phyloP scores from a whole-genome alignment of 2,888 invertebrate genomes.

The Cabera pusaria region DNA sequence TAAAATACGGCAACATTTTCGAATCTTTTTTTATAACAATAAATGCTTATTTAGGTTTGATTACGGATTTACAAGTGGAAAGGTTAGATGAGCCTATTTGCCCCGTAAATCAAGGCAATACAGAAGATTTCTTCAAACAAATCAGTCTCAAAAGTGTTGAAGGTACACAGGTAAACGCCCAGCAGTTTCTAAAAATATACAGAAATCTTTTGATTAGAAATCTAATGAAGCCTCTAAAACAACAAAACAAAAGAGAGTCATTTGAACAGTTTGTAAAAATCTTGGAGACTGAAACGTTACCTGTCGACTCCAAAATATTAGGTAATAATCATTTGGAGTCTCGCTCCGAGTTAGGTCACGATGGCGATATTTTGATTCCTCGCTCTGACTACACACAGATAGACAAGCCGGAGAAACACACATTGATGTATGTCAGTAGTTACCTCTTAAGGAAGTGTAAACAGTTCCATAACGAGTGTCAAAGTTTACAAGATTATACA shows the following conservation, averaged over 20 bases:
- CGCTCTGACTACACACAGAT: conserved; percentile 3
- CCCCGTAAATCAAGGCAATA: conserved; percentile 2
- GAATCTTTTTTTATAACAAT: conserved; percentile 5
- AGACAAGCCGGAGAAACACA: conserved; percentile 7
- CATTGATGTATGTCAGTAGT: conserved; percentile 9
- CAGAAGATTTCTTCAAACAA: conserved; percentile 5
- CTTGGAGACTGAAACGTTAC: too few relatives aligned
- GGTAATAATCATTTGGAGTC: too few relatives aligned
- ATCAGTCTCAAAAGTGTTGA: conserved; percentile 3
- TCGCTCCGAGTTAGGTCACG: too few relatives aligned
- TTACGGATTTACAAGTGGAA: conserved; percentile 1
- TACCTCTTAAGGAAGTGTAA: conserved; percentile 14
- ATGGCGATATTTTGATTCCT: neutral
- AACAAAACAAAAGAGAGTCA: neutral
- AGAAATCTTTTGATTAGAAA: conserved; percentile 1
- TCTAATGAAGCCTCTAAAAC: conserved; percentile 1
- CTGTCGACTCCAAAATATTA: too few relatives aligned
- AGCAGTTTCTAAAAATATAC: conserved; percentile 8
- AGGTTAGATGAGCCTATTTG: neutral
- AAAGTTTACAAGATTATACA: conserved; percentile 2
- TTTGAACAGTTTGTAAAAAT: too few relatives aligned
- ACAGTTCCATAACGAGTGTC: conserved; percentile 6
- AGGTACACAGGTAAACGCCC: neutral
- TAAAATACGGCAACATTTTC: too few relatives aligned
- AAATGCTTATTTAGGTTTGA: neutral